These are phyloP conservation scores for Parnassius smintheus DNA, from an alignment of 2,888 invertebrate species.

Conservation along the genomic window DNA sequence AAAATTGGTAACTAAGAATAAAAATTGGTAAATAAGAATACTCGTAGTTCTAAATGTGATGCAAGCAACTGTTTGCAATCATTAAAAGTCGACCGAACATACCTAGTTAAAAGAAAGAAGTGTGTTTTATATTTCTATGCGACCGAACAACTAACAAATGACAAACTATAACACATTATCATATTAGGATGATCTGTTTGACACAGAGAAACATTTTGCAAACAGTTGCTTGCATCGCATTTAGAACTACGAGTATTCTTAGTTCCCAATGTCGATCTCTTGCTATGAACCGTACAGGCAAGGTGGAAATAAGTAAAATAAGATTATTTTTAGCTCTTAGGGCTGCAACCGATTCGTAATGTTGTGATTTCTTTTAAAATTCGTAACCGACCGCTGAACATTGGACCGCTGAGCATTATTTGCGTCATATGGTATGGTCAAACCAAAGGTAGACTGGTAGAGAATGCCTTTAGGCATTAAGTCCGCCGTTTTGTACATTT, in stretches of 20 bases:
- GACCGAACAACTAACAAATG: not conserved
- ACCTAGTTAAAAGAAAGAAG: not conserved
- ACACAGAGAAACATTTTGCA: constrained; percentile 17
- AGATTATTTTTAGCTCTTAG: too few species aligned
- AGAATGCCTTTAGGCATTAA: too few species aligned
- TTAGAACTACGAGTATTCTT: constrained; percentile 20
- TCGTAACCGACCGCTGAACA: too few species aligned
- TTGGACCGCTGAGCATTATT: too few species aligned
- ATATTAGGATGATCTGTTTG: constrained; percentile 11
- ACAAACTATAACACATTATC: not conserved
- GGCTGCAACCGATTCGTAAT: too few species aligned
- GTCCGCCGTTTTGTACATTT: too few species aligned
- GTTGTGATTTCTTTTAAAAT: too few species aligned
- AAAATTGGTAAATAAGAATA: constrained; percentile 16
- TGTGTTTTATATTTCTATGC: too few species aligned
- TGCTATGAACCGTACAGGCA: constrained; percentile 3
- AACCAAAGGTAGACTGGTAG: too few species aligned
- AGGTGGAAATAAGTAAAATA: too few species aligned
- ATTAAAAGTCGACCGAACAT: constrained; percentile 10
- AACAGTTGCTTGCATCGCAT: constrained; percentile 25
- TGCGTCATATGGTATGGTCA: too few species aligned
- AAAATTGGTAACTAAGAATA: constrained; percentile 10
- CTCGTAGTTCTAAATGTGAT: constrained; percentile 18
- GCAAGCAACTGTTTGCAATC: constrained; percentile 26
- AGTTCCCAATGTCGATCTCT: constrained; percentile 16